These are phyloP conservation scores for silkworm (Bombyx mori) DNA, from an alignment of 1,140 invertebrate species.

Conservation along the genomic window DNA sequence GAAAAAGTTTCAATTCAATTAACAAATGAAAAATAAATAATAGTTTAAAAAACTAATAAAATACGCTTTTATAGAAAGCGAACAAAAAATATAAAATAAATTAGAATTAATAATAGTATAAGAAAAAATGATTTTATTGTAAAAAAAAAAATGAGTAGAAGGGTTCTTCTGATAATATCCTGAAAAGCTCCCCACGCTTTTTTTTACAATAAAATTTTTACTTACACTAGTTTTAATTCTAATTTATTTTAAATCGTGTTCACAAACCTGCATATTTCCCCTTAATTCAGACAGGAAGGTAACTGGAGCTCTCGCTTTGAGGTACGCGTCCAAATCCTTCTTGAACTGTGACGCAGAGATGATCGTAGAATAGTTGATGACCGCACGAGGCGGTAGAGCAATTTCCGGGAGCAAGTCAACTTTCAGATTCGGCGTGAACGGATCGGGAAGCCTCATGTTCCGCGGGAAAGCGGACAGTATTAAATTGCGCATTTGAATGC, in stretches of 20 bases:
- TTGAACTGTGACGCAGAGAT: conserved; percentile 92
- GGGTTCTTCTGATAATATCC: too few species aligned
- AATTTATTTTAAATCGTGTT: neutral
- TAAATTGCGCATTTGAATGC: conserved; percentile 98
- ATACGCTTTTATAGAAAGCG: too few species aligned
- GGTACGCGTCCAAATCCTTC: conserved; percentile 96
- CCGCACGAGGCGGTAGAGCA: conserved; percentile 86
- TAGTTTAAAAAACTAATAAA: too few species aligned
- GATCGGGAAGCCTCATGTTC: conserved; percentile 98
- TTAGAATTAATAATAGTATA: too few species aligned
- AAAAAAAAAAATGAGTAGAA: too few species aligned
- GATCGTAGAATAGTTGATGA: conserved; percentile 89
- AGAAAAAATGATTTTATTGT: too few species aligned
- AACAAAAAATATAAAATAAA: too few species aligned
- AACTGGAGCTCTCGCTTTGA: conserved; percentile 94
- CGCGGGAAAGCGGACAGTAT: conserved; percentile 97
- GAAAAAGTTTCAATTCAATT: too few species aligned
- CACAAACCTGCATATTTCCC: conserved; percentile 86
- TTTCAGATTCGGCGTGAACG: conserved; percentile 97
- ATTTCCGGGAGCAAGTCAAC: conserved; percentile 95
- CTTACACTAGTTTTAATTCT: too few species aligned
- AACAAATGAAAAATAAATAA: too few species aligned
- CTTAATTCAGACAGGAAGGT: conserved; percentile 94
- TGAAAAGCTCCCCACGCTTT: too few species aligned
- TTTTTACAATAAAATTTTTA: too few species aligned